phyloP scores from a whole-genome alignment of 1,140 invertebrate genomes.

The Glossosoma conforme region DNA sequence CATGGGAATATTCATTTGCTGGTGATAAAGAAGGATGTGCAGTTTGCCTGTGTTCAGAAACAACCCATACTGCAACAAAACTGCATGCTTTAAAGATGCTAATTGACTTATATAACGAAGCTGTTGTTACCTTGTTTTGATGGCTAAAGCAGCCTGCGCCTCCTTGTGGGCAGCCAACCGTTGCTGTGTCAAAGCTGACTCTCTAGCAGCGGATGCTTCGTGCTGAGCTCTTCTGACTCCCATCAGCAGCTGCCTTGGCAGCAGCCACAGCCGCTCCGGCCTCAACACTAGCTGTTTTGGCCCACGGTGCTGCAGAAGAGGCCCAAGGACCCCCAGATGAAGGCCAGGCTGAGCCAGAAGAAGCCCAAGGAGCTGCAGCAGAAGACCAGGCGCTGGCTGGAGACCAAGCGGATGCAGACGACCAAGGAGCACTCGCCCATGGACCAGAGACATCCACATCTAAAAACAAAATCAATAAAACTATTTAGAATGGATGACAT shows the following conservation, averaged over 20 bases:
- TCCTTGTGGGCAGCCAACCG: constrained; percentile 24
- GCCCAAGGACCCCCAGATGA: neutral
- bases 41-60: too few species aligned
- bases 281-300: neutral
- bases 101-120: too few species aligned
- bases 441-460: neutral
- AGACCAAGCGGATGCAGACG: neutral
- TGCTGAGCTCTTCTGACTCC: constrained; percentile 23
- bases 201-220: constrained; percentile 21
- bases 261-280: constrained; percentile 21
- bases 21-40: too few species aligned
- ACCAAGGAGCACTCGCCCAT: neutral
- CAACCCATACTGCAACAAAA: too few species aligned
- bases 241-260: constrained; percentile 21
- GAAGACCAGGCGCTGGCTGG: neutral
- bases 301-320: constrained; percentile 7
- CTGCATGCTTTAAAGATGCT: too few species aligned
- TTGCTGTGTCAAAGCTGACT: constrained; percentile 23
- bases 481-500: too few species aligned
- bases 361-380: neutral
- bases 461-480: too few species aligned
- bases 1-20: too few species aligned
- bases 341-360: neutral
- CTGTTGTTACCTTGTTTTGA: constrained; percentile 26
- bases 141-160: constrained; percentile 19